Evolutionary conservation across 2,888 invertebrate genomes (phyloP).

Genomic region (Heliconius aoede): DNA sequence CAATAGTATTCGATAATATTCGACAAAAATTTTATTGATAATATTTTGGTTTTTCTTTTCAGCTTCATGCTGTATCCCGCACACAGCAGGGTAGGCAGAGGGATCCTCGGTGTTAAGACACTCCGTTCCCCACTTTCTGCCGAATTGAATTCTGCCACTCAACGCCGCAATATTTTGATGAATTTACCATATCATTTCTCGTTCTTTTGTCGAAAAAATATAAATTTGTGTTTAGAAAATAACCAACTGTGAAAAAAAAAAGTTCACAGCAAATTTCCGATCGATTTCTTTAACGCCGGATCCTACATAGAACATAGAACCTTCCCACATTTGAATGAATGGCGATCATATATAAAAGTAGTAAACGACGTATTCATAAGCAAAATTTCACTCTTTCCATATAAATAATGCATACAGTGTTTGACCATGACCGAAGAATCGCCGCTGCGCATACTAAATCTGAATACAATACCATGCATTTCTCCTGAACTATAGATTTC

Average conservation of each 20-base stretch:
- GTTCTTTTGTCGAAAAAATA: not conserved
- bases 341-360: constrained; percentile 36
- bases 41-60: too few species aligned
- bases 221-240: not conserved
- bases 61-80: too few species aligned
- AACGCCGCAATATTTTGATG: not conserved
- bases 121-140: too few species aligned
- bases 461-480: constrained; percentile 61
- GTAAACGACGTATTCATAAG: constrained; percentile 50
- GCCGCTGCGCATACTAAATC: constrained; percentile 63
- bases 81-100: too few species aligned
- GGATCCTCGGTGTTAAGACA: too few species aligned
- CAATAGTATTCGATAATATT: not conserved
- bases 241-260: not conserved
- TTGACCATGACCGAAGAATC: constrained; percentile 66
- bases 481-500: constrained; percentile 61
- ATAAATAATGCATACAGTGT: constrained; percentile 73
- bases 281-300: constrained; percentile 19
- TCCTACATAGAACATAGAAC: constrained; percentile 24
- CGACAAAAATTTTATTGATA: not conserved
- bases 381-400: constrained; percentile 75
- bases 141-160: too few species aligned
- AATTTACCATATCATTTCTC: too few species aligned
- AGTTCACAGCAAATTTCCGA: not conserved
- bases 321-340: constrained; percentile 50